Evolutionary conservation across 2,113 vertebrate species (phyloP).

Genomic region (Dicrurus megarhynchus): DNA sequence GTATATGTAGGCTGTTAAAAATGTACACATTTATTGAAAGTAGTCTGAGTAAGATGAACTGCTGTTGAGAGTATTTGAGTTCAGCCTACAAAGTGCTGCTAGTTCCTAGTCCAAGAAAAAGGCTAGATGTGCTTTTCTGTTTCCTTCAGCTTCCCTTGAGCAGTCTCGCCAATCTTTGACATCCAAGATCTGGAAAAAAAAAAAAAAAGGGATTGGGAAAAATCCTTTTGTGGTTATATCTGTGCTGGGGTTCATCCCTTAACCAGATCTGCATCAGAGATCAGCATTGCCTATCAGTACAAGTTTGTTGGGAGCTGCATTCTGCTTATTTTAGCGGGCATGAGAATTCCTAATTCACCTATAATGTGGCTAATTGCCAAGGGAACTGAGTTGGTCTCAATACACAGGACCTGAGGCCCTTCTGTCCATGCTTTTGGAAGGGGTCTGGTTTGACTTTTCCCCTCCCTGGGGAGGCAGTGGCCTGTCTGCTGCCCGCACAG

Average conservation of each 20-base stretch:
- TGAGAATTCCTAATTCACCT: background rate
- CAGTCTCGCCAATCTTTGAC: background rate
- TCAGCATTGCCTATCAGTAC: background rate
- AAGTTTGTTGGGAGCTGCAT: background rate
- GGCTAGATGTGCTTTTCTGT: background rate
- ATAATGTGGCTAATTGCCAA: background rate
- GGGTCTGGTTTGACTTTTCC: background rate
- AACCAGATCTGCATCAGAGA: background rate
- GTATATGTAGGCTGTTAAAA: slow-evolving; percentile 3
- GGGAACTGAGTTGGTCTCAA: background rate
- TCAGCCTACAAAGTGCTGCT: background rate
- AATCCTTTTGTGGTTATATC: background rate
- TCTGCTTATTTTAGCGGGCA: background rate
- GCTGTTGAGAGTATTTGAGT: background rate
- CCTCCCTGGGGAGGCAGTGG: background rate
- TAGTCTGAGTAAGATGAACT: background rate
- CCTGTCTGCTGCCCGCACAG: background rate
- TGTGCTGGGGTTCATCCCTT: background rate
- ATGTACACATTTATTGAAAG: slow-evolving; percentile 12
- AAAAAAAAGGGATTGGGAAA: background rate
- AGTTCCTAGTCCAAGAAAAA: background rate
- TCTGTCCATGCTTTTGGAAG: background rate
- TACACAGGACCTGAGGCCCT: rapidly evolving
- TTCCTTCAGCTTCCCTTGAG: background rate
- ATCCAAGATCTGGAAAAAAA: background rate